Base-by-base conservation (phyloP, 2,113 vertebrate species). In the Tenebrosternarchus preto region DNA sequence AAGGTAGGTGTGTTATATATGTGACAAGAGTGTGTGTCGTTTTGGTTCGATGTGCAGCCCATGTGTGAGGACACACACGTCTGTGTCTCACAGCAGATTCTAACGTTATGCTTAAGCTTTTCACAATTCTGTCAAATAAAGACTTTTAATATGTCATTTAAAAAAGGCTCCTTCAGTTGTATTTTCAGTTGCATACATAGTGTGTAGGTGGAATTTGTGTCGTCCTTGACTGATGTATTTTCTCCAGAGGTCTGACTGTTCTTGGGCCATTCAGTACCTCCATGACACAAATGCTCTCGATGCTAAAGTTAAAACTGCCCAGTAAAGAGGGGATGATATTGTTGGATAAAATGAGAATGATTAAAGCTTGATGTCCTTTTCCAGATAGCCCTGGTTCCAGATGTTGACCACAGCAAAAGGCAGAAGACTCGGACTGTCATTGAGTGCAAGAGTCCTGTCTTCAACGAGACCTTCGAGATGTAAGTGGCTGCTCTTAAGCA, bases 1-100 rank as follows among this genome's bases (percentile, higher is more conserved):
- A 95, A 96, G 95, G 96, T 96, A 85, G 16, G 78, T 76, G 57
- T 56, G 22, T 63, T 50, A 33, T 50, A 15, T 50, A 12, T 15
- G 12, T 61, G 8, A 25, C 5, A 25, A 61, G 20, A 72, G 63
- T 72, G 15, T 76, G 59, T 82, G 25, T 12, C 12, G 16, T 63
- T 63, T 17, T 24, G 25, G 16, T 27, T 5, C 27, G 16, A 24
- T 24, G 25, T 15, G 25, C 6, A 4, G 60, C 16, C 25, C 4
- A 16, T 12, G 27, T 63, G 25, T 25, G 16, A 63, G 25, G 25
- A 3, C 25, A 63, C 25, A 29, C 16, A 66, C 20, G 29, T 50
- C 43, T 12, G 43, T 15, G 15, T 50, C 9, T 50, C 43, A 15
- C 15, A 50, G 15, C 43, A 50, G 9, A 50, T 12, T 15, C 43